phyloP scores from a whole-genome alignment of 1,140 invertebrate genomes.

The Oedothorax gibbosus region DNA sequence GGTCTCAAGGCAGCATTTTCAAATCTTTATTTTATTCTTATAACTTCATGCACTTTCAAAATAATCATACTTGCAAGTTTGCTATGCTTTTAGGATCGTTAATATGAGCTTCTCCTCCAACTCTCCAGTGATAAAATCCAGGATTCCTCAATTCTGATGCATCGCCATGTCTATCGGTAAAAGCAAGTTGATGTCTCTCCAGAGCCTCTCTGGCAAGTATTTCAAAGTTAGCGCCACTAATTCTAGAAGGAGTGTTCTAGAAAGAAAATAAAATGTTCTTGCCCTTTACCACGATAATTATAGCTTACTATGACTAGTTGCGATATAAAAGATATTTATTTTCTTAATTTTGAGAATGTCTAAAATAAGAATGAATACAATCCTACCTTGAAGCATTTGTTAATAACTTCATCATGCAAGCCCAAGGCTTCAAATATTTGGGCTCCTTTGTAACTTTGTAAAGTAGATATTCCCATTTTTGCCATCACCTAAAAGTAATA shows the following conservation, averaged over 20 bases:
- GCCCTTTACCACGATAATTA: background rate
- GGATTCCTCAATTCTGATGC: conserved; percentile 86
- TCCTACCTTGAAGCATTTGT: conserved; percentile 85
- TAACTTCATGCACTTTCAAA: background rate
- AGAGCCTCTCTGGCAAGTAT: conserved; percentile 89
- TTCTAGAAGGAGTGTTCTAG: conserved; percentile 89
- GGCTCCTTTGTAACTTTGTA: conserved; percentile 98
- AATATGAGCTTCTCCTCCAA: conserved; percentile 97
- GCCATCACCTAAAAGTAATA: conserved; percentile 82
- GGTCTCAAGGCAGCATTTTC: too few species aligned
- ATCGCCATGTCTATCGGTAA: conserved; percentile 78
- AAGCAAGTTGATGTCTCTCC: conserved; percentile 85
- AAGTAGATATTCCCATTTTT: conserved; percentile 99
- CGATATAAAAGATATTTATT: background rate
- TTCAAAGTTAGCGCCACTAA: conserved; percentile 93
- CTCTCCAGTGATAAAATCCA: conserved; percentile 95
- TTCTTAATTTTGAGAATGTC: too few species aligned
- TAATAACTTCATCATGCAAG: conserved; percentile 89
- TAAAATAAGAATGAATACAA: too few species aligned
- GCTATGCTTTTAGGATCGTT: conserved; percentile 96
- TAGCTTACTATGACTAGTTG: background rate
- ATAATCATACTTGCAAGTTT: conserved; percentile 75
- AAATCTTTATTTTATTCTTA: too few species aligned
- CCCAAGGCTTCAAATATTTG: conserved; percentile 99
- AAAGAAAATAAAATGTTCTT: background rate